Conservation (phyloP, 2,113 vertebrate species). For the Tachycineta bicolor region DNA sequence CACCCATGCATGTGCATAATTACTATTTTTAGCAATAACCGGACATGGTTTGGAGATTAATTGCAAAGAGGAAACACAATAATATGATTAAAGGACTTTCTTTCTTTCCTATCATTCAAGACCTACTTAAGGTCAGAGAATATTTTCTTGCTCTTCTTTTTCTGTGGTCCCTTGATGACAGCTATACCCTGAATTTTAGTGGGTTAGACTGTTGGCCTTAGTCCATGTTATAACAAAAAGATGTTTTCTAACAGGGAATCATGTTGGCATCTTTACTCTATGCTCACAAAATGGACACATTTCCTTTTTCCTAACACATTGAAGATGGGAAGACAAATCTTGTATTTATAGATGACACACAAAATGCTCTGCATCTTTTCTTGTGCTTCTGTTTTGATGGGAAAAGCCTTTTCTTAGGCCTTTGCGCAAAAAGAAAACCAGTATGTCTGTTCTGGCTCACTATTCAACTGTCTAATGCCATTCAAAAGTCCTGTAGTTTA, state of each 20-base stretch:
- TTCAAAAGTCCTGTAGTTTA: constrained; percentile 65
- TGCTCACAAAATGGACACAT: constrained; percentile 14
- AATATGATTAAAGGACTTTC: background rate
- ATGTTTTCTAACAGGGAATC: constrained; percentile 8
- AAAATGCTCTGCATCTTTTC: constrained; percentile 38
- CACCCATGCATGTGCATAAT: background rate
- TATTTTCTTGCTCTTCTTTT: background rate
- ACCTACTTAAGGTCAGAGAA: background rate
- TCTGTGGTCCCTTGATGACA: background rate
- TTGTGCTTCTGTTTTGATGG: constrained; percentile 32
- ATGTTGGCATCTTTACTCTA: background rate
- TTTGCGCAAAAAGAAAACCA: constrained; percentile 32
- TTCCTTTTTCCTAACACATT: constrained; percentile 3
- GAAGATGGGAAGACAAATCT: constrained; percentile 30
- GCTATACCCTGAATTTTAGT: background rate
- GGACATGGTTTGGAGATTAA: background rate
- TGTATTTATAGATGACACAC: constrained; percentile 30
- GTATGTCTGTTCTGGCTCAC: constrained; percentile 39
- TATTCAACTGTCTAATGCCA: constrained; percentile 64
- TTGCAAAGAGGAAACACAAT: background rate
- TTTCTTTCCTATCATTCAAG: background rate
- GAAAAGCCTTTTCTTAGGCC: constrained; percentile 45
- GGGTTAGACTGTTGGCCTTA: background rate
- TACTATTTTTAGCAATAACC: background rate
- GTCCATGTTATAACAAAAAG: background rate